phyloP scores from a whole-genome alignment of 2,888 invertebrate species.

The Caenorhabditis japonica region DNA sequence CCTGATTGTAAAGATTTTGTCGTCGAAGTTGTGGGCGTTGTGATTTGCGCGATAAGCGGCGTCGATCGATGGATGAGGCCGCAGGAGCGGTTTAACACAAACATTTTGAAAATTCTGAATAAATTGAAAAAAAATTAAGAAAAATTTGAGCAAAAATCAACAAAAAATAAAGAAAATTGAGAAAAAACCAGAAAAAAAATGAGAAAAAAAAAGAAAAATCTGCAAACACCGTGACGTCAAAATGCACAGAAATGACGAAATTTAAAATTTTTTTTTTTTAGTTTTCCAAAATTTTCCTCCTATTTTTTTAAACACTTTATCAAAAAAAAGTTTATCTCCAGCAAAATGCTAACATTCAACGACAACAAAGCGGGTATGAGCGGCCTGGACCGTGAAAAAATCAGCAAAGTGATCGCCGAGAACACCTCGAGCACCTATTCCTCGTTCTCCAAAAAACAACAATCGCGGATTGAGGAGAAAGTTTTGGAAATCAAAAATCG shows the following conservation, averaged over 20 bases:
- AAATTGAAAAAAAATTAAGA: constrained; percentile 1
- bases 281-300: constrained; percentile 6
- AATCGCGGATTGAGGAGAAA: constrained; percentile 79
- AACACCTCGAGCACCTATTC: constrained; percentile 81
- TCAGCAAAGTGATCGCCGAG: constrained; percentile 77
- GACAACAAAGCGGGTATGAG: constrained; percentile 79
- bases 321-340: neutral
- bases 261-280: constrained; percentile 19
- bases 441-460: constrained; percentile 80
- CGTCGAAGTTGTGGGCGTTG: constrained; percentile 37
- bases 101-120: constrained; percentile 48
- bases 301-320: no score
- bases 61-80: constrained; percentile 28
- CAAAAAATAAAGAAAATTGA: neutral
- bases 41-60: constrained; percentile 32
- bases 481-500: constrained; percentile 71
- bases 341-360: constrained; percentile 56
- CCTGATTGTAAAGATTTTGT: constrained; percentile 24
- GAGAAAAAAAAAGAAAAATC: constrained; percentile 11
- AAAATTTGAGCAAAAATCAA: constrained; percentile 3
- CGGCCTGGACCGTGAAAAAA: constrained; percentile 78
- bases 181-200: no score
- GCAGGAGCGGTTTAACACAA: constrained; percentile 38
- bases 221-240: constrained; percentile 40
- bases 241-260: constrained; percentile 19